Percentiles rank a stretch among this genome's conserved stretches.
phyloP scores from a whole-genome alignment of 2,888 invertebrate species.

The Drosophila aldrichi region DNA sequence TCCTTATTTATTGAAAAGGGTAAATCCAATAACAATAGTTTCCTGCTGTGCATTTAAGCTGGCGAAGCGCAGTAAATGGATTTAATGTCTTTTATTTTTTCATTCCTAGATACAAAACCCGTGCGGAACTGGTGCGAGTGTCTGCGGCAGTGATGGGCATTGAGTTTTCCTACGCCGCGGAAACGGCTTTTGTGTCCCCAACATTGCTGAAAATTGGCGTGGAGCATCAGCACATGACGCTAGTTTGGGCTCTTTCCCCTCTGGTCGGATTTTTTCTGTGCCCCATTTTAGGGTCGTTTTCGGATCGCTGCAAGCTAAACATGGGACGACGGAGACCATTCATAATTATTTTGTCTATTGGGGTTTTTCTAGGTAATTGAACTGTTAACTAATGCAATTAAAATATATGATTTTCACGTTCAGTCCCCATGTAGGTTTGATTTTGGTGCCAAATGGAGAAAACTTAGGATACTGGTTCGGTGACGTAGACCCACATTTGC shows the following conservation, averaged over 20 bases:
- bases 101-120: conserved; percentile 89
- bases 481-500: conserved; percentile 86
- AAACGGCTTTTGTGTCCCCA: conserved; percentile 98
- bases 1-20: conserved; percentile 8
- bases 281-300: conserved; percentile 95
- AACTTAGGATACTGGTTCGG: conserved; percentile 93
- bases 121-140: conserved; percentile 92
- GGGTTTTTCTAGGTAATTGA: conserved; percentile 92
- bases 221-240: conserved; percentile 96
- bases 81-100: conserved; percentile 14
- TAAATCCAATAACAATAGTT: conserved; percentile 27
- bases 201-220: conserved; percentile 96
- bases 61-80: conserved; percentile 10
- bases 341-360: conserved; percentile 94
- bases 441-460: conserved; percentile 97
- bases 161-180: conserved; percentile 98
- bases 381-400: not conserved
- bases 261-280: conserved; percentile 97
- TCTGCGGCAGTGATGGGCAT: conserved; percentile 99
- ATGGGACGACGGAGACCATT: conserved; percentile 96
- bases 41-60: conserved; percentile 12
- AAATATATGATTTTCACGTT: not conserved
- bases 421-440: conserved; percentile 87
- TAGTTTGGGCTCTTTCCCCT: conserved; percentile 98
- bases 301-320: conserved; percentile 93